phyloP scores from a whole-genome alignment of 2,113 vertebrate genomes.

The Bombycilla garrulus region DNA sequence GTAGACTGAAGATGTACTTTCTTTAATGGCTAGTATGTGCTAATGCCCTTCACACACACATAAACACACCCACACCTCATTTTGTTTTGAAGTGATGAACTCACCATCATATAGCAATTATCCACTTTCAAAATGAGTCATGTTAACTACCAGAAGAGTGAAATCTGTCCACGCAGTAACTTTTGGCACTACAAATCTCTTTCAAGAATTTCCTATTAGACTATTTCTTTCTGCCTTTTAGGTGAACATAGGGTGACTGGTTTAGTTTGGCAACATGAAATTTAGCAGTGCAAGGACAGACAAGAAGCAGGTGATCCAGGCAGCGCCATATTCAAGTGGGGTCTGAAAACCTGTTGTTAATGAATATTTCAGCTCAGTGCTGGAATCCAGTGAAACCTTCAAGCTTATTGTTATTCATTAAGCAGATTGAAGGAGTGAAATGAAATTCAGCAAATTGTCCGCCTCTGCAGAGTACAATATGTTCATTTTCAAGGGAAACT shows the following conservation, averaged over 20 bases:
- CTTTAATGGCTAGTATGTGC: not conserved
- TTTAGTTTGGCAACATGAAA: not conserved
- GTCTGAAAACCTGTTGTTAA: not conserved
- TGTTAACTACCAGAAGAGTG: conserved; percentile 13
- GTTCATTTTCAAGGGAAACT: conserved; percentile 23
- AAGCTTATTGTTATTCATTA: conserved; percentile 61
- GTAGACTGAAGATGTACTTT: not conserved
- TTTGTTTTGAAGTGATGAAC: conserved; percentile 51
- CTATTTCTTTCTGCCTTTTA: not conserved
- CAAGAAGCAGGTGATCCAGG: not conserved
- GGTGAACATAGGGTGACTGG: not conserved
- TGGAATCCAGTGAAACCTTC: conserved; percentile 24
- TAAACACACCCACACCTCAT: conserved; percentile 18
- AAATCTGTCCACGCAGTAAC: conserved; percentile 9
- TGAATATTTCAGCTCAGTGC: not conserved
- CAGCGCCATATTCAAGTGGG: not conserved
- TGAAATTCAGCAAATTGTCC: conserved; percentile 53
- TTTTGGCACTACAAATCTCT: not conserved
- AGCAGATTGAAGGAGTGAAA: conserved; percentile 54
- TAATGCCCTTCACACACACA: not conserved
- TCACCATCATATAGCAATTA: conserved; percentile 41
- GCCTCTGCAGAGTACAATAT: conserved; percentile 53
- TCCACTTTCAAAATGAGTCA: conserved; percentile 46
- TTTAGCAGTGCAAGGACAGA: not conserved
- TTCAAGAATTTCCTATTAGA: not conserved